phyloP scores from a whole-genome alignment of 2,888 invertebrate genomes.

The Eristalis arbustorum region DNA sequence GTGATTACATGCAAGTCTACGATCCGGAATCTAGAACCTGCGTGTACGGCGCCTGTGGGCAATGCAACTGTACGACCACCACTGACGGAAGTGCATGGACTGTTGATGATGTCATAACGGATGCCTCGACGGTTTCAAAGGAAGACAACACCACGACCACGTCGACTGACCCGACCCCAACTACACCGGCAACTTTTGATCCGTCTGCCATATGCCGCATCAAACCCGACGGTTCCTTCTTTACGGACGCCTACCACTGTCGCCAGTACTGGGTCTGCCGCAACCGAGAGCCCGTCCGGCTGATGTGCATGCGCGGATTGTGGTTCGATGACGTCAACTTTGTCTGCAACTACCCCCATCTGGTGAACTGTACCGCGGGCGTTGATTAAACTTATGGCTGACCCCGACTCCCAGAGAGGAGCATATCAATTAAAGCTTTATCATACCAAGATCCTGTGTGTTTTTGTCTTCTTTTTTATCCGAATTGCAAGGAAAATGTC shows the following conservation, averaged over 20 bases:
- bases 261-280: slow-evolving; percentile 56
- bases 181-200: neutral
- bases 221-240: slow-evolving; percentile 40
- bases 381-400: slow-evolving; percentile 19
- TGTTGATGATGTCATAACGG: neutral
- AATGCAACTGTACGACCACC: neutral
- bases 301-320: slow-evolving; percentile 27
- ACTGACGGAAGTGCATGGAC: no score
- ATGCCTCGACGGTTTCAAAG: no score
- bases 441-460: neutral
- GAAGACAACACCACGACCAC: no score
- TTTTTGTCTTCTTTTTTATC: no score
- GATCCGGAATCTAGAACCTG: neutral
- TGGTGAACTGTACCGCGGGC: slow-evolving; percentile 52
- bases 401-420: neutral
- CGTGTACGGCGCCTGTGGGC: neutral
- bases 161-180: no score
- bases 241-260: slow-evolving; percentile 44
- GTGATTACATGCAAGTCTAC: neutral
- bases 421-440: neutral
- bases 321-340: slow-evolving; percentile 49
- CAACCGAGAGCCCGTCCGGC: slow-evolving; percentile 17
- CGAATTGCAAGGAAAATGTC: no score
- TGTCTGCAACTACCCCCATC: slow-evolving; percentile 47
- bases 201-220: slow-evolving; percentile 18